A percentile compares a stretch with the other conserved stretches of the same genome.
These are phyloP conservation scores for Cyclopterus lumpus DNA, from an alignment of 2,797 vertebrate species.

Conservation along the genomic window DNA sequence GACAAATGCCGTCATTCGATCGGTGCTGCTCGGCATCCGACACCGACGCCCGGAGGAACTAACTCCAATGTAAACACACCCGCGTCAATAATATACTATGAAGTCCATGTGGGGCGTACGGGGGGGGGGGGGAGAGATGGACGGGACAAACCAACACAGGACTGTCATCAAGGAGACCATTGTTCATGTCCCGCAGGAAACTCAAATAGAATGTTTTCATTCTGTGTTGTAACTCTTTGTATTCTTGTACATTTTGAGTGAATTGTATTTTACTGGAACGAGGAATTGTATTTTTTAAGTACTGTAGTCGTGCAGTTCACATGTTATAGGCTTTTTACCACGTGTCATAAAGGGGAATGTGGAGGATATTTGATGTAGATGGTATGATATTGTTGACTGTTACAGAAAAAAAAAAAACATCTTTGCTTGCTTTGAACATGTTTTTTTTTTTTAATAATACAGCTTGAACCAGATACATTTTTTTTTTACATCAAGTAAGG, in stretches of 20 bases:
- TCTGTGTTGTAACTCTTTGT: too few relatives aligned
- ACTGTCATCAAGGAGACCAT: too few relatives aligned
- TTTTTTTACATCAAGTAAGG: conserved; percentile 8
- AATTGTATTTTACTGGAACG: background rate
- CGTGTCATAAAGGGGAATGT: background rate
- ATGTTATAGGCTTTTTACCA: background rate
- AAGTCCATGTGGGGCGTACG: too few relatives aligned
- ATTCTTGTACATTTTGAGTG: background rate
- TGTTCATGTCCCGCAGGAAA: too few relatives aligned
- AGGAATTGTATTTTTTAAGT: background rate
- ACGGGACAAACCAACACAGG: too few relatives aligned
- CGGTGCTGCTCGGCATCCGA: too few relatives aligned
- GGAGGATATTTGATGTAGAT: background rate
- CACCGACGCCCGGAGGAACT: too few relatives aligned
- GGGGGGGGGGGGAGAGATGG: too few relatives aligned
- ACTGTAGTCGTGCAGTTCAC: background rate
- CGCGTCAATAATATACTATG: too few relatives aligned
- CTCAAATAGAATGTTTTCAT: too few relatives aligned
- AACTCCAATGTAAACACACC: too few relatives aligned
- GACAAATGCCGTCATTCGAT: too few relatives aligned
- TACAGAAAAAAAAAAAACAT: background rate
- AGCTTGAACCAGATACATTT: conserved; percentile 10
- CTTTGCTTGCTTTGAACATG: background rate
- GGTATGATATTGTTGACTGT: background rate
- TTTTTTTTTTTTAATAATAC: background rate